phyloP scores from a whole-genome alignment of 2,113 vertebrate genomes.

The Forbesichthys papilliferus region DNA sequence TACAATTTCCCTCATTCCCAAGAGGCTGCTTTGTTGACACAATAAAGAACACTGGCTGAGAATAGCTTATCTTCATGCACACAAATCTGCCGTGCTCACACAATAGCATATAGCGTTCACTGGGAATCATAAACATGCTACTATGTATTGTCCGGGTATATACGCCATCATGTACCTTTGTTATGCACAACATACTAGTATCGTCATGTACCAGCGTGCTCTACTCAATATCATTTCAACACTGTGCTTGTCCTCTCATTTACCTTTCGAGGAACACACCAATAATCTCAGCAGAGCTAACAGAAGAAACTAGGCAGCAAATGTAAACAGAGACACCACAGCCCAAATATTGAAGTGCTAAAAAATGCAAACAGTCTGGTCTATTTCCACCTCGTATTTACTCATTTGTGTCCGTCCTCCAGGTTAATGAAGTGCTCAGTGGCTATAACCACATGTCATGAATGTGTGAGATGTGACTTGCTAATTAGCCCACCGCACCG shows the following conservation, averaged over 20 bases:
- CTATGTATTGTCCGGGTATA: too few relatives aligned
- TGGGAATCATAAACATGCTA: background rate
- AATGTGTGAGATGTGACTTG: background rate
- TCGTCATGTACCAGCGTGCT: background rate
- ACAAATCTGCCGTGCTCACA: background rate
- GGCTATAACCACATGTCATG: constrained; percentile 3
- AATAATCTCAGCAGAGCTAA: too few relatives aligned
- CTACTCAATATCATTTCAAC: background rate
- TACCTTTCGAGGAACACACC: background rate
- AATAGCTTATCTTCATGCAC: background rate
- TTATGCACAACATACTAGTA: background rate
- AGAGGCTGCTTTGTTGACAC: constrained; percentile 19
- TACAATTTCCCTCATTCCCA: constrained; percentile 22
- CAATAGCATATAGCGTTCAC: background rate
- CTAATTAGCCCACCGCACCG: constrained; percentile 8
- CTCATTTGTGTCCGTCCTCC: too few relatives aligned
- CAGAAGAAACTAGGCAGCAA: too few relatives aligned
- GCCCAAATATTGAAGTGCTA: too few relatives aligned
- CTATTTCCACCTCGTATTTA: background rate
- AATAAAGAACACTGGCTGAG: constrained; percentile 4
- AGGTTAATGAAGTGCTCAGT: constrained; percentile 1
- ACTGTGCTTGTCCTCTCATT: background rate
- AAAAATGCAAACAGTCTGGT: too few relatives aligned
- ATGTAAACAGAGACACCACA: too few relatives aligned
- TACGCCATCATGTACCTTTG: too few relatives aligned